Conservation (phyloP, 2,888 invertebrate genomes). For the Crepidodera aurea region DNA sequence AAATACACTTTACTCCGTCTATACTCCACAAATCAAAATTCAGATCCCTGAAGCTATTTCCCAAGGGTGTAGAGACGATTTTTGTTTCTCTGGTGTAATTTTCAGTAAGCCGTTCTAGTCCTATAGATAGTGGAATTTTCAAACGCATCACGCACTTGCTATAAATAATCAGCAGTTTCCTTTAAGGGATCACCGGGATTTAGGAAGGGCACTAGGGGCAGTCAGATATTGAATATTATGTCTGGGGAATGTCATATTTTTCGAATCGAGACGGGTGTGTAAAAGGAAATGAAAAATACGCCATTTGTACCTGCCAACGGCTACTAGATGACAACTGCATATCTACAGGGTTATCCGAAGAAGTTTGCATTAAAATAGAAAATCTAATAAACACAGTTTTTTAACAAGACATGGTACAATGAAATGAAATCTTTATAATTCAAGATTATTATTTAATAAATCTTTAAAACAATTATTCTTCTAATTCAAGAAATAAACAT, state of each 20-base stretch:
- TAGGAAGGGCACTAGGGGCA: constrained; percentile 39
- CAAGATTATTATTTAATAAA: too few relatives aligned
- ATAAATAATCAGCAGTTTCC: constrained; percentile 53
- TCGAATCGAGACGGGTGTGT: constrained; percentile 10
- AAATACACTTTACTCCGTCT: background rate
- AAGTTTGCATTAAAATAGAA: too few relatives aligned
- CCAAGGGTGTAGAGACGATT: constrained; percentile 50
- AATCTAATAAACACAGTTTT: too few relatives aligned
- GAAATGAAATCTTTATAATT: too few relatives aligned
- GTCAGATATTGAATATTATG: constrained; percentile 44
- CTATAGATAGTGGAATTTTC: constrained; percentile 17
- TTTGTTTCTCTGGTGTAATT: constrained; percentile 49
- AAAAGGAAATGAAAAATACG: constrained; percentile 31
- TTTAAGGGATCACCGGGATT: constrained; percentile 47
- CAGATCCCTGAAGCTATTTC: constrained; percentile 52
- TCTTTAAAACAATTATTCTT: too few relatives aligned
- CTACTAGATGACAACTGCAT: constrained; percentile 5
- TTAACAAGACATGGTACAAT: too few relatives aligned
- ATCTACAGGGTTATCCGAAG: constrained; percentile 2
- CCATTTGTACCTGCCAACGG: constrained; percentile 22
- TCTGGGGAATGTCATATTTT: constrained; percentile 42
- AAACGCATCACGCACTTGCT: constrained; percentile 47
- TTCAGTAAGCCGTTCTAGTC: constrained; percentile 39
- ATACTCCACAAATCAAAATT: constrained; percentile 43
- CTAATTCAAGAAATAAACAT: too few relatives aligned